These are phyloP conservation scores for Erythrocercus mccallii DNA, from an alignment of 2,113 vertebrate genomes.

Conservation along the genomic window DNA sequence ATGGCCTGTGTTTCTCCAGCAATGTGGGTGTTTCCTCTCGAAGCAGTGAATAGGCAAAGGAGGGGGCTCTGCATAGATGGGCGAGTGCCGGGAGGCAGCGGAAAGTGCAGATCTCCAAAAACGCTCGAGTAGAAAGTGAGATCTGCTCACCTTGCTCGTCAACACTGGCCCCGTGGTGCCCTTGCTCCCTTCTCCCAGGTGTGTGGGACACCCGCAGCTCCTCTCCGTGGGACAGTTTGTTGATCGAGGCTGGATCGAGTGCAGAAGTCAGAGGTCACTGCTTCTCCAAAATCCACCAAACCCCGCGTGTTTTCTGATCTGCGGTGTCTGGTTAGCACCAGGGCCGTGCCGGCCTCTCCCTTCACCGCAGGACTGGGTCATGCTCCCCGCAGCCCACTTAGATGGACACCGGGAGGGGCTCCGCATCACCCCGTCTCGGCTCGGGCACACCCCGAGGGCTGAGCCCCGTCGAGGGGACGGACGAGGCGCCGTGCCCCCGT, in stretches of 20 bases:
- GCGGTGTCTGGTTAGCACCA: not conserved
- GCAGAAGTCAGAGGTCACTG: not conserved
- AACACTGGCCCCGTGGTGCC: not conserved
- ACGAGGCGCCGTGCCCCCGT: not conserved
- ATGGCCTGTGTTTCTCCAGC: not conserved
- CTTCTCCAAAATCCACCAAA: not conserved
- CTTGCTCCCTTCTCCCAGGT: not conserved
- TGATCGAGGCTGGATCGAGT: not conserved
- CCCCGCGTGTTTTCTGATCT: rapidly evolving
- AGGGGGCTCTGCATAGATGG: not conserved
- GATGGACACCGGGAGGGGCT: rapidly evolving
- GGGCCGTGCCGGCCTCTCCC: not conserved
- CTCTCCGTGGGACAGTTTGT: not conserved
- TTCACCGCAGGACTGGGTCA: rapidly evolving
- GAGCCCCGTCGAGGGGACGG: not conserved
- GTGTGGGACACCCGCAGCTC: not conserved
- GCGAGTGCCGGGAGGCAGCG: not conserved
- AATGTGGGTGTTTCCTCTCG: not conserved
- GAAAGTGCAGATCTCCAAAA: not conserved
- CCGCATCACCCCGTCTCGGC: rapidly evolving
- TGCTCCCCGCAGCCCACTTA: not conserved
- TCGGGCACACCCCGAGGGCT: not conserved
- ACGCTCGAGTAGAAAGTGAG: not conserved
- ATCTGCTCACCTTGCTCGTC: not conserved
- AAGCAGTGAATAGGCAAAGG: not conserved